Conservation (phyloP, 2,888 invertebrate genomes). For the Microctonus brassicae region DNA sequence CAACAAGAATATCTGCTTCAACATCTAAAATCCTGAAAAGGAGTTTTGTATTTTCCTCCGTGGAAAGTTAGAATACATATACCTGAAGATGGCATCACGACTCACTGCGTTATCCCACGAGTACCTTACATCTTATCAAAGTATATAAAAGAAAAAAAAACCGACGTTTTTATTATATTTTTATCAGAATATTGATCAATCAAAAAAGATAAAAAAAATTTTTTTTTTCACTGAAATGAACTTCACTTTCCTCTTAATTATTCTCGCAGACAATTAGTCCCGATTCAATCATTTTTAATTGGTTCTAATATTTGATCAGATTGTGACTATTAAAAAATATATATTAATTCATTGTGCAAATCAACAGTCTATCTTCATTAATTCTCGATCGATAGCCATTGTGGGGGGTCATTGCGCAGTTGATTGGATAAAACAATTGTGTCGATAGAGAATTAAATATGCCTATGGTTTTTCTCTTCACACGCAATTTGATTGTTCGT, state of each 20-base stretch:
- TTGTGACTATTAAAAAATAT: background rate
- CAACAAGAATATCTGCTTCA: no score
- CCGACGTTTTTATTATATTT: background rate
- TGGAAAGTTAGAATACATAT: constrained; percentile 48
- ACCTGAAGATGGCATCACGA: constrained; percentile 52
- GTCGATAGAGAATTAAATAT: background rate
- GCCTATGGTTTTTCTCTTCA: background rate
- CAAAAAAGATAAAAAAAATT: background rate
- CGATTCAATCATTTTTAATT: background rate
- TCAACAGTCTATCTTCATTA: background rate
- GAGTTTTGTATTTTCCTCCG: constrained; percentile 35
- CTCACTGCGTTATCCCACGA: constrained; percentile 27
- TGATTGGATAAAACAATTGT: background rate
- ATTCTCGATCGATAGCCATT: background rate
- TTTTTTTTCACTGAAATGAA: no score
- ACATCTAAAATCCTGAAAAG: constrained; percentile 49
- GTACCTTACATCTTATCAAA: constrained; percentile 28
- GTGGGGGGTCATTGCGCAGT: background rate
- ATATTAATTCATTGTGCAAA: background rate
- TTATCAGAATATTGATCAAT: background rate
- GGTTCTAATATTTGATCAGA: background rate
- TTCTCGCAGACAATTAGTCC: background rate
- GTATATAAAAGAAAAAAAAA: no score
- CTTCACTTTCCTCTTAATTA: background rate
- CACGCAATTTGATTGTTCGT: background rate